Evolutionary conservation across 1,140 invertebrate species (phyloP), one percentile per base, ranked within the genome.

Genomic region (Leptopilina boulardi): DNA sequence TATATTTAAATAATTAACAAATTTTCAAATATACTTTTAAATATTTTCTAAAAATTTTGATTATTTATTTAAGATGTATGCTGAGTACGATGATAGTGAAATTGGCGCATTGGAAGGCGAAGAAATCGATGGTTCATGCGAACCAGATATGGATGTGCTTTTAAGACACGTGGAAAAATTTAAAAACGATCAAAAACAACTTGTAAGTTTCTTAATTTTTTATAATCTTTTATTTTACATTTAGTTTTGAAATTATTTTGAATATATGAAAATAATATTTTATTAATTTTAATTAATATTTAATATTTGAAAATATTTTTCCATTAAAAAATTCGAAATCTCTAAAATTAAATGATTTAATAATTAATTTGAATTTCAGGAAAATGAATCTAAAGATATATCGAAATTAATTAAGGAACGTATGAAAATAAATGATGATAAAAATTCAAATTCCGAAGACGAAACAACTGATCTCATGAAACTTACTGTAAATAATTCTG

Each of bases 31-130:
- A n/a, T n/a, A n/a, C n/a, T n/a, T n/a, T n/a, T n/a, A n/a, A n/a
- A n/a, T n/a, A n/a, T n/a, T n/a, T n/a, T n/a, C n/a, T n/a, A 47
- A 34, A 71, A 75, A 59, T 56, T 30, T 71, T 18, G 54, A 71
- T 23, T 54, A 56, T 70, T 54, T 79, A 74, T 71, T 76, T 83
- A 83, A 96, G 95, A 93, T 97, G 91, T 97, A 95, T 91, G 94
- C 94, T 19, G 93, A 93, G 76, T 99, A 99, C 86, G 96, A 98
- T 86, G 97, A 99, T 78, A 94, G 93, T 30, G 97, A 98, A 91
- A 95, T 99, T 71, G 98, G 97, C 4, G 94, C 97, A 18, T 87
- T 98, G 23, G 96, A 98, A 83, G 92, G 94, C 82, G 97, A 98
- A 83, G 97, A 98, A 86, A 97, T 98, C 54, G 97, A 98, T 86